Evolutionary conservation across 2,113 vertebrate species (phyloP).

Genomic region (Steatornis caripensis): DNA sequence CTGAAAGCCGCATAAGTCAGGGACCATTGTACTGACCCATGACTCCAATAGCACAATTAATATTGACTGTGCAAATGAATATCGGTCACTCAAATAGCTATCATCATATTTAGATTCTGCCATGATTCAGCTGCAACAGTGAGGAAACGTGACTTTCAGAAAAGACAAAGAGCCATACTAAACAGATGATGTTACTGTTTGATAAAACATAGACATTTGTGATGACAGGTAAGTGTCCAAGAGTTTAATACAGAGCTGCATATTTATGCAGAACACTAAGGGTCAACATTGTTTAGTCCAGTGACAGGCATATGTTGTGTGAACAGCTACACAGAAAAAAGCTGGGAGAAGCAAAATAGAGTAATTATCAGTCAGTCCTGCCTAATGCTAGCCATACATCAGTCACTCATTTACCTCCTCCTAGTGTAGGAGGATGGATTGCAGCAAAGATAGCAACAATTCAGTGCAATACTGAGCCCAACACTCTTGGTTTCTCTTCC

Average conservation of each 20-base stretch:
- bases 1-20: background rate
- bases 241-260: background rate
- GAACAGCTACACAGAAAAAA: background rate
- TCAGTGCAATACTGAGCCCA: background rate
- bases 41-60: background rate
- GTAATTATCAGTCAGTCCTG: background rate
- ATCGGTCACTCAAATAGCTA: background rate
- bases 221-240: background rate
- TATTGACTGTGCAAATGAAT: background rate
- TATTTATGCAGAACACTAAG: background rate
- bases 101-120: background rate
- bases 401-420: fast-evolving
- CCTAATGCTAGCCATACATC: background rate
- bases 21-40: background rate
- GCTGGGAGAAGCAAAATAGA: background rate
- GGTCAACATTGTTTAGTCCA: background rate
- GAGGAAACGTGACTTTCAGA: background rate
- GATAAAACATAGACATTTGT: background rate
- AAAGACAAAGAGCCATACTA: background rate
- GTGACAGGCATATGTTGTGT: background rate
- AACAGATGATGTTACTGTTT: background rate
- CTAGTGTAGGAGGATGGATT: background rate
- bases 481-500: background rate
- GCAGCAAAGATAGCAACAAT: background rate
- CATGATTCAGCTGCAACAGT: background rate